These are phyloP conservation scores for Ectemnius cavifrons DNA, from an alignment of 2,888 invertebrate species.

Conservation along the genomic window DNA sequence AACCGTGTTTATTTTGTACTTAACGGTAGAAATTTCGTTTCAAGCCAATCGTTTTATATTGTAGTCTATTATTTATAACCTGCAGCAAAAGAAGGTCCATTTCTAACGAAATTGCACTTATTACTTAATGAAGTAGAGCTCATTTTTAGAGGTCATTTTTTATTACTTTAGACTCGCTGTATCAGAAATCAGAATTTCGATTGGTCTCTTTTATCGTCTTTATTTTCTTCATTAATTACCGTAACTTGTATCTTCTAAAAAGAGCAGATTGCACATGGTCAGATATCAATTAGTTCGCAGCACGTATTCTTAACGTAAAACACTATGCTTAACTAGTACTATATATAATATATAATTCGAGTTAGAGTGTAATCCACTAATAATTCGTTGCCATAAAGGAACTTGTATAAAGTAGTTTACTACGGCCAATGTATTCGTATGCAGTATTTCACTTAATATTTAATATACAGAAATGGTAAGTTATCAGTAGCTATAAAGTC, in stretches of 20 bases:
- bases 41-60: slow-evolving; percentile 35
- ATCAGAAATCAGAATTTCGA: too few relatives aligned
- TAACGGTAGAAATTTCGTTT: slow-evolving; percentile 45
- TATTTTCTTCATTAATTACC: neutral
- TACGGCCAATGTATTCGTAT: slow-evolving; percentile 68
- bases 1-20: slow-evolving; percentile 53
- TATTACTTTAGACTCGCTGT: neutral
- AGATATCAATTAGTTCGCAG: slow-evolving; percentile 11
- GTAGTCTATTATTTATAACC: slow-evolving; percentile 47
- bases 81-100: slow-evolving; percentile 23
- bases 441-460: slow-evolving; percentile 70
- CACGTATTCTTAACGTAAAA: slow-evolving; percentile 22
- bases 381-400: slow-evolving; percentile 13
- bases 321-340: slow-evolving; percentile 25
- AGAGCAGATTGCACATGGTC: neutral
- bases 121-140: slow-evolving; percentile 28
- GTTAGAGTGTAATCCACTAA: neutral
- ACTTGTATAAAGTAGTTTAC: slow-evolving; percentile 43
- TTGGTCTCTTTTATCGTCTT: too few relatives aligned
- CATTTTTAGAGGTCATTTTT: neutral
- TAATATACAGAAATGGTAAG: slow-evolving; percentile 65
- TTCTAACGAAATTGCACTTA: slow-evolving; percentile 13
- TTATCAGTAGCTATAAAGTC: slow-evolving; percentile 62
- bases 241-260: slow-evolving; percentile 21
- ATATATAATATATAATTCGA: slow-evolving; percentile 17